Evolutionary conservation across 2,113 vertebrate species (phyloP).

Genomic region (Spea bombifrons): DNA sequence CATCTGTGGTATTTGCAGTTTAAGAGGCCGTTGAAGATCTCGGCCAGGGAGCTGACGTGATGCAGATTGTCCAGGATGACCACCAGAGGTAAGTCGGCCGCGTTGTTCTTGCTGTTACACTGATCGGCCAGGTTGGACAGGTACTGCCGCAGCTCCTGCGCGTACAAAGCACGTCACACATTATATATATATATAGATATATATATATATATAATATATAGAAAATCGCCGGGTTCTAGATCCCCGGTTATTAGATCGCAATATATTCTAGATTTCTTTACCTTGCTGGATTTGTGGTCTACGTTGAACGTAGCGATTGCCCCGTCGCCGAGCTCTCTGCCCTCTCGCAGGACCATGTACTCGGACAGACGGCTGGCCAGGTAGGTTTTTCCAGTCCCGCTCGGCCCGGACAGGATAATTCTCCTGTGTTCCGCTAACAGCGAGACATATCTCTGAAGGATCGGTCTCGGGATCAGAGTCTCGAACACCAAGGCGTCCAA

Average conservation of each 20-base stretch:
- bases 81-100: slow-evolving; percentile 83
- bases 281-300: slow-evolving; percentile 98
- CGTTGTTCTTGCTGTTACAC: slow-evolving; percentile 75
- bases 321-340: slow-evolving; percentile 74
- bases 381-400: slow-evolving; percentile 91
- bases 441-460: slow-evolving; percentile 91
- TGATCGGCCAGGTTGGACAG: slow-evolving; percentile 89
- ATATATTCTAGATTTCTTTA: slow-evolving; percentile 54
- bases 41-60: slow-evolving; percentile 89
- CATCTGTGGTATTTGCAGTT: slow-evolving; percentile 92
- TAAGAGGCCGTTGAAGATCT: slow-evolving; percentile 94
- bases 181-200: too few relatives aligned
- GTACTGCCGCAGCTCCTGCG: slow-evolving; percentile 90
- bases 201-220: too few relatives aligned
- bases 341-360: slow-evolving; percentile 81
- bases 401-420: slow-evolving; percentile 92
- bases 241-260: too few relatives aligned
- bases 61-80: slow-evolving; percentile 96
- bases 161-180: not conserved
- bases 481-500: slow-evolving; percentile 91
- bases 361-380: slow-evolving; percentile 86
- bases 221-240: too few relatives aligned
- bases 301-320: slow-evolving; percentile 90
- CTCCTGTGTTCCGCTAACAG: slow-evolving; percentile 86
- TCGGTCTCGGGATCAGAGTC: slow-evolving; percentile 87